Evolutionary conservation across 1,140 invertebrate species (phyloP).

Genomic region (Muscidifurax raptorellus): DNA sequence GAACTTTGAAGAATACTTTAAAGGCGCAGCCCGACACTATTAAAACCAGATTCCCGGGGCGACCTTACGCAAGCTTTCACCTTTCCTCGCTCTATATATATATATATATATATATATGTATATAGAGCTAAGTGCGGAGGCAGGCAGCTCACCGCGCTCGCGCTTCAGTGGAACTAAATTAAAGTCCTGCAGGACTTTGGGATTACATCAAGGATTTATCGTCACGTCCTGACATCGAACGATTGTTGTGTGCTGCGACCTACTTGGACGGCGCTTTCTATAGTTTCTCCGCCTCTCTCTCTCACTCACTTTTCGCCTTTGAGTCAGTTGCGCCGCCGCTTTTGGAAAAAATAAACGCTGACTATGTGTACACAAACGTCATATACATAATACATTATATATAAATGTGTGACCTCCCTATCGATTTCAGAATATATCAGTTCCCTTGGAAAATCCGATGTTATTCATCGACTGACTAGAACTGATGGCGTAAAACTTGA

Average conservation of each 20-base stretch:
- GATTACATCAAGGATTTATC: constrained; percentile 38
- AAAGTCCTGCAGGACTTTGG: constrained; percentile 28
- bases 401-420: too few relatives aligned
- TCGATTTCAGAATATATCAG: not conserved
- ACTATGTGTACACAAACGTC: not conserved
- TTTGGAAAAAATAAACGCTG: not conserved
- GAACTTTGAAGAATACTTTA: not conserved
- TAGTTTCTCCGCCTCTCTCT: not conserved
- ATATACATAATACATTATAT: too few relatives aligned
- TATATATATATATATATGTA: not conserved
- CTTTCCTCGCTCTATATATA: not conserved
- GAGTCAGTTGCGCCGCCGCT: not conserved
- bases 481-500: not conserved
- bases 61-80: not conserved
- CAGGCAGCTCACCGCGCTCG: not conserved
- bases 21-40: constrained; percentile 3
- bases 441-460: constrained; percentile 11
- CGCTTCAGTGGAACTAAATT: constrained; percentile 17
- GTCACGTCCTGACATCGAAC: constrained; percentile 19
- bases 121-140: not conserved
- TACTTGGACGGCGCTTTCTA: not conserved
- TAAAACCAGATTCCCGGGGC: not conserved
- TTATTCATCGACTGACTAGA: constrained; percentile 12
- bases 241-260: constrained; percentile 14
- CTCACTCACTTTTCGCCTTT: not conserved